Base-by-base conservation (phyloP, 2,888 invertebrate genomes). In the Nomada flava region DNA sequence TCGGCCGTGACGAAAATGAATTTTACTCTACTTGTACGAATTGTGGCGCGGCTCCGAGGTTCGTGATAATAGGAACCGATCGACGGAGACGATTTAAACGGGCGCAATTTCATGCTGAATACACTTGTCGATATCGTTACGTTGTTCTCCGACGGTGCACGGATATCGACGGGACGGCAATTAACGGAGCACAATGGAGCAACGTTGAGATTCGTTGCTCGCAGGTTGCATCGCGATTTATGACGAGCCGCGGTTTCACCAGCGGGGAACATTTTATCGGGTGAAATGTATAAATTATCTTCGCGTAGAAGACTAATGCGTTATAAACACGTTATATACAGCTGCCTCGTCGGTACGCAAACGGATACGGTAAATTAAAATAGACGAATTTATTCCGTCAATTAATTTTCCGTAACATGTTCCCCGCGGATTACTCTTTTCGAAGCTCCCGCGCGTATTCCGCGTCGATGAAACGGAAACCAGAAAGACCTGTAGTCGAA, bases 1-100 rank as follows among this genome's bases (percentile, higher is more conserved):
- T 90, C 90, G 89, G 79, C 86, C 89, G 90, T 89, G 86, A 90
- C 90, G 89, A 78, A 87, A 88, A 86, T 60, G 84, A 89, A 88
- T 86, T 88, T 89, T 83, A 76, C 73, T 74, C 26, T 29, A 9
- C 15, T 23, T 63, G 82, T 47, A 11, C 15, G 86, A 85, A 89
- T 79, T 73, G 71, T 82, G 82, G 79, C 80, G 74, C 75, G 71
- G 68, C 64, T 76, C 78, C 36, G 69, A 55, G 84, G 78, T 84
- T 53, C 79, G 36, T 79, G 81, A 72, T 72, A 80, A 65, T 72
- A 74, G 68, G 47, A 44, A 3, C 9, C 53, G 59, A 10, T 36
- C 57, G 47, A 50, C 63, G 68, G 11, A 13, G 69, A 11, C 64
- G 29, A 23, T n/a, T 20, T 47, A 53, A 81, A 80, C 69, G 63